phyloP scores from a whole-genome alignment of 2,888 invertebrate species.

The Athrips mouffetella region DNA sequence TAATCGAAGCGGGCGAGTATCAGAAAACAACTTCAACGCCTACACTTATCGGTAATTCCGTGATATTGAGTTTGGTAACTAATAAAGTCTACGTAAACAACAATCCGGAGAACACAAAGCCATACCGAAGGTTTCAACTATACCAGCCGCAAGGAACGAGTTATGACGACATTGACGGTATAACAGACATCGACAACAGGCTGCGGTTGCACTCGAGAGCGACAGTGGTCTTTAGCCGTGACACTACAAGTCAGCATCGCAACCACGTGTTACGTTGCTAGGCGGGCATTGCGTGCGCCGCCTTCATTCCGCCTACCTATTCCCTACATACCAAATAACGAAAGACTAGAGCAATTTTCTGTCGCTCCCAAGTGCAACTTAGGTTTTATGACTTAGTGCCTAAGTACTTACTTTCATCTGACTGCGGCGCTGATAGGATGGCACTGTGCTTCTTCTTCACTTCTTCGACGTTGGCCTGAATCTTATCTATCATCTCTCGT shows the following conservation, averaged over 20 bases:
- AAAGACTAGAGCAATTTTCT: slow-evolving; percentile 5
- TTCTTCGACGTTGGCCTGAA: slow-evolving; percentile 99
- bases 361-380: slow-evolving; percentile 14
- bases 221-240: slow-evolving; percentile 14
- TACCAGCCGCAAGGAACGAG: slow-evolving; percentile 15
- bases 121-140: slow-evolving; percentile 11
- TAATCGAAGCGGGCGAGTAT: slow-evolving; percentile 25
- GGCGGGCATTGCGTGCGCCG: neutral
- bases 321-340: slow-evolving; percentile 2
- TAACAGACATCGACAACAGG: slow-evolving; percentile 16
- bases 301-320: slow-evolving; percentile 6
- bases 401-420: slow-evolving; percentile 95
- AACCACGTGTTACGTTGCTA: neutral
- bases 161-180: slow-evolving; percentile 15
- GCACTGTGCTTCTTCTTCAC: slow-evolving; percentile 99
- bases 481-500: slow-evolving; percentile 99
- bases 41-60: slow-evolving; percentile 7
- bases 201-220: slow-evolving; percentile 14
- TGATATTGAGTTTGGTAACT: slow-evolving; percentile 5
- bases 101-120: slow-evolving; percentile 16
- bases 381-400: slow-evolving; percentile 10
- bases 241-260: neutral
- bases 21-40: slow-evolving; percentile 12
- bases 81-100: slow-evolving; percentile 17
- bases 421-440: slow-evolving; percentile 98